Evolutionary conservation across 2,113 vertebrate genomes (phyloP), one percentile per base, ranked within the genome.

Genomic region (Seriola quinqueradiata): DNA sequence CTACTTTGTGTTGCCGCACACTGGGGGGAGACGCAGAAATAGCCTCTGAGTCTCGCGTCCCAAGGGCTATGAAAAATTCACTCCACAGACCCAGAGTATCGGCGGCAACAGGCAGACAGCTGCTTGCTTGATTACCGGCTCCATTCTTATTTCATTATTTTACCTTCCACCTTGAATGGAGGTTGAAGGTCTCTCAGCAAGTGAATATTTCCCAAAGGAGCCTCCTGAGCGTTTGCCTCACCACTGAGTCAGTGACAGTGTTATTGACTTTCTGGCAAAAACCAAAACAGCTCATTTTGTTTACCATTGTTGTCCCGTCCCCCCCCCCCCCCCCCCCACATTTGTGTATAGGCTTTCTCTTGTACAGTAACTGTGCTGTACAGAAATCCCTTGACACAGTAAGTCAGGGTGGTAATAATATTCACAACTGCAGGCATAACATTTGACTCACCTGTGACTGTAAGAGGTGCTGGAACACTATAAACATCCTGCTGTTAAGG

Each of bases 61-160:
- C 93, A 58, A 12, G 91, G 91, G 93, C 85, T 66, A 92, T 92
- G 84, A 91, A 87, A 88, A 87, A 94, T 92, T 90, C 90, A 83
- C 88, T 83, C 81, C 25, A 14, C 79, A 67, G 75, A 64, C 59
- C 65, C 5, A 2, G 63, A 60, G 78, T 70, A 60, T 68, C 59
- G 11, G 72, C 75, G 40, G 82, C 75, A 88, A 89, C 82, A 82
- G 75, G 85, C 85, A 46, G 87, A 84, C 91, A 92, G 85, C 85
- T 89, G 90, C 85, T 81, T 36, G 72, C 85, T 85, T 92, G 83
- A 91, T 93, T 89, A 88, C 84, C 19, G 57, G 40, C 79, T 74
- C 78, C 67, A 16, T 82, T 88, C 86, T 91, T 91, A 88, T 92
- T 93, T 89, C 83, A 90, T 94, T 93, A 89, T 86, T 93, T 90